Percentiles rank a stretch among this genome's conserved stretches.
phyloP scores from a whole-genome alignment of 2,113 vertebrate genomes.

The Piaya cayana region DNA sequence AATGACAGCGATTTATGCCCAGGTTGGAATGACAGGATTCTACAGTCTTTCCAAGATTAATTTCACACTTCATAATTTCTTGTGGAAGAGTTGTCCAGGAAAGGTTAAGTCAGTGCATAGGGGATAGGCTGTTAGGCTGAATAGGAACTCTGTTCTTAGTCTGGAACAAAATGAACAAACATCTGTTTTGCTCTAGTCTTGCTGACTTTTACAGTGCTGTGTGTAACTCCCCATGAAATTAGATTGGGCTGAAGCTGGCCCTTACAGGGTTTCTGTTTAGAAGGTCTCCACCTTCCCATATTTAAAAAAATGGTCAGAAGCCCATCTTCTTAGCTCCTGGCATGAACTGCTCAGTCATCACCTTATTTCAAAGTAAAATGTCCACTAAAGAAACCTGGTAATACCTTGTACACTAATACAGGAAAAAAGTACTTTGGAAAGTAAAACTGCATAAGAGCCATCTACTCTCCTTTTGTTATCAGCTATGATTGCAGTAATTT shows the following conservation, averaged over 20 bases:
- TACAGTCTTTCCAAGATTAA: not conserved
- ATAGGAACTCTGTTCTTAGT: not conserved
- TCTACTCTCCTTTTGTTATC: not conserved
- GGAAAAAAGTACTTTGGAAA: not conserved
- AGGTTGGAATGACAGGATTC: not conserved
- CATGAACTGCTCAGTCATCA: not conserved
- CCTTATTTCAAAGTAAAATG: not conserved
- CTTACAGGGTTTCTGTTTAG: not conserved
- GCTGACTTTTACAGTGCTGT: not conserved
- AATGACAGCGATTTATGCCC: not conserved
- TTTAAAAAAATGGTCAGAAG: not conserved
- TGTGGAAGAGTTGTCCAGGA: not conserved
- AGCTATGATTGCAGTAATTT: not conserved
- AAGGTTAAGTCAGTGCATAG: not conserved
- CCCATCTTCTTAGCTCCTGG: not conserved
- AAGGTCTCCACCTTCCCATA: not conserved
- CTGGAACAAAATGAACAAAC: not conserved
- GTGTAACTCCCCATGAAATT: not conserved
- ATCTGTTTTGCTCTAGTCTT: not conserved
- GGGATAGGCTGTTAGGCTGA: not conserved
- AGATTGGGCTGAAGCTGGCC: not conserved
- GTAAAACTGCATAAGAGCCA: not conserved
- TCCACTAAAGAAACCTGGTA: not conserved
- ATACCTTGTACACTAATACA: not conserved
- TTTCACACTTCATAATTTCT: constrained; percentile 23